Evolutionary conservation across 2,888 invertebrate genomes (phyloP), one percentile per base, ranked within the genome.

Genomic region (Scaptomyza reducta): DNA sequence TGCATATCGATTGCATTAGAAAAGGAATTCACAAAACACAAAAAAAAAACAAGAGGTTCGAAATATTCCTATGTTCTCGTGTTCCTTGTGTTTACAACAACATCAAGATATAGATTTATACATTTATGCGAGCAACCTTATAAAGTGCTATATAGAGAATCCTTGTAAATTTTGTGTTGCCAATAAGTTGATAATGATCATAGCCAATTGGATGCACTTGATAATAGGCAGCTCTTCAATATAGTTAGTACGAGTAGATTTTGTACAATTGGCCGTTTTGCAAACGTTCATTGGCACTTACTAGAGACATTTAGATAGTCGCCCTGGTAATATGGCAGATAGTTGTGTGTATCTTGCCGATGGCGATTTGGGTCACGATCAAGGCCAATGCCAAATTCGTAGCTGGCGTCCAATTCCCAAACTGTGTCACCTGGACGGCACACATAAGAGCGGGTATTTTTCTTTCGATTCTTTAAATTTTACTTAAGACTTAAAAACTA

Each of bases 241-340:
- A 55, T 57, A 55, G 47, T 35, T 55, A 68, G 40, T 73, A 75
- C 61, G 50, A 64, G 47, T 54, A 71, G 72, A 64, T 65, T 73
- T 73, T 64, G 44, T 62, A 66, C 61, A 67, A 51, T 60, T 61
- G 64, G 63, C 71, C 71, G 40, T 40, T 40, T 56, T 57, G 58
- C 63, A 57, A 40, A 50, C 64, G 22, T 61, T 61, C 53, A 40
- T 64, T 60, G 70, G 49, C 76, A 96, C 96, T 96, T 96, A 96
- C 96, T 94, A 92, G 94, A 94, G 91, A 95, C 94, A 92, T 95
- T 94, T 50, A 89, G 85, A 93, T 94, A 94, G 93, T 95, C 95
- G 92, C 96, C 96, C 93, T 95, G 95, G 94, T 95, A 96, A 94
- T 95, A 96, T 91, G 96, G 96, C 92, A 96, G 94, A 93, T 95